phyloP scores from a whole-genome alignment of 2,113 vertebrate species.

The Bambusicola thoracicus region DNA sequence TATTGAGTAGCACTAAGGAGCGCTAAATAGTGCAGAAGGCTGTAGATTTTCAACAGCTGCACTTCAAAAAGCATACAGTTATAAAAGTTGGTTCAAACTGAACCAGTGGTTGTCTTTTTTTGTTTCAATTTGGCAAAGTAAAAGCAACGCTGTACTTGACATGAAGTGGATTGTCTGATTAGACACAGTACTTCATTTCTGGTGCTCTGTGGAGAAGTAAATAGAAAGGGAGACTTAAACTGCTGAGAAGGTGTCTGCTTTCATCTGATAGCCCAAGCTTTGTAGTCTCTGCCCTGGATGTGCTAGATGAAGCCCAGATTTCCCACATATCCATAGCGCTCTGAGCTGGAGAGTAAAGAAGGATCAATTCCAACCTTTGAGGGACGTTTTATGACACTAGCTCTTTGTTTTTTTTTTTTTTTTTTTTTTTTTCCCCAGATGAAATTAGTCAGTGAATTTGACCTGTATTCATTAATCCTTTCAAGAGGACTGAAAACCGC shows the following conservation, averaged over 20 bases:
- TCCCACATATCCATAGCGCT: neutral
- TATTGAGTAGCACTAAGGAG: neutral
- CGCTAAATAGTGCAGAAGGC: neutral
- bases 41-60: neutral
- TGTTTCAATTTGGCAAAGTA: neutral
- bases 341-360: neutral
- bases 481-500: neutral
- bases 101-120: neutral
- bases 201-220: neutral
- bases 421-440: neutral
- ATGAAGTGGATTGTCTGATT: neutral
- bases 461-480: constrained; percentile 22
- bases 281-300: neutral
- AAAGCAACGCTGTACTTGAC: neutral
- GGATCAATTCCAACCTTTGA: neutral
- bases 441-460: constrained; percentile 15
- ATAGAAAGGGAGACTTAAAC: neutral
- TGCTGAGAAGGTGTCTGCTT: neutral
- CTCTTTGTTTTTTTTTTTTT: constrained; percentile 10
- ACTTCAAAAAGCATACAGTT: neutral
- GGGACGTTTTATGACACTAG: neutral
- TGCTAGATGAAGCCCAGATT: neutral
- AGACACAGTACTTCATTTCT: neutral
- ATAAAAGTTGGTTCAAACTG: neutral
- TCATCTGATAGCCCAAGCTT: neutral